A percentile compares a stretch with the other conserved stretches of the same genome.
Evolutionary conservation across 2,888 invertebrate species (phyloP).

Genomic region (Cephalotes varians): DNA sequence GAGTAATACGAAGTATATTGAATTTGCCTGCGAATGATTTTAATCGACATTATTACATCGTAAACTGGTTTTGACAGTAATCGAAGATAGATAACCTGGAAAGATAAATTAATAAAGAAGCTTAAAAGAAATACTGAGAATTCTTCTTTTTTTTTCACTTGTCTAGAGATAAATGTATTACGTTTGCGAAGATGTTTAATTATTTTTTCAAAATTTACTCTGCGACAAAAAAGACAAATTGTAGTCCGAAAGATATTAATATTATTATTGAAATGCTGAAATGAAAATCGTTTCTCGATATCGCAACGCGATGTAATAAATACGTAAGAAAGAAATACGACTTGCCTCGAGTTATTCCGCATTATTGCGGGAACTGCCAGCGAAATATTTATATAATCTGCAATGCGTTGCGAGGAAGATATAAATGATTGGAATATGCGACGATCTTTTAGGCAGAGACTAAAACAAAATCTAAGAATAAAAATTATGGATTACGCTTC

Average conservation of each 20-base stretch:
- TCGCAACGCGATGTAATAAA: constrained; percentile 12
- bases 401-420: neutral
- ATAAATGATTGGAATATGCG: neutral
- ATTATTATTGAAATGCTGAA: constrained; percentile 15
- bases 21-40: neutral
- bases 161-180: neutral
- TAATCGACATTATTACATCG: neutral
- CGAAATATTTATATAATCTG: constrained; percentile 15
- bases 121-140: neutral
- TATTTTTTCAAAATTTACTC: neutral
- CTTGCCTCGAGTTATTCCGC: constrained; percentile 21
- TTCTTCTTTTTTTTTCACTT: neutral
- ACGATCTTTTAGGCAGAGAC: neutral
- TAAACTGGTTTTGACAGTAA: neutral
- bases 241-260: neutral
- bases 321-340: constrained; percentile 9
- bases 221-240: neutral
- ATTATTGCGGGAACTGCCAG: constrained; percentile 10
- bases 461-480: neutral
- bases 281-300: constrained; percentile 34
- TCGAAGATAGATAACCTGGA: neutral
- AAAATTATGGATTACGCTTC: constrained; percentile 15
- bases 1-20: neutral
- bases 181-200: neutral
- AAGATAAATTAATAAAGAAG: constrained; percentile 12